Conservation (phyloP, 2,797 vertebrate species). For the Syndactyla subalaris region DNA sequence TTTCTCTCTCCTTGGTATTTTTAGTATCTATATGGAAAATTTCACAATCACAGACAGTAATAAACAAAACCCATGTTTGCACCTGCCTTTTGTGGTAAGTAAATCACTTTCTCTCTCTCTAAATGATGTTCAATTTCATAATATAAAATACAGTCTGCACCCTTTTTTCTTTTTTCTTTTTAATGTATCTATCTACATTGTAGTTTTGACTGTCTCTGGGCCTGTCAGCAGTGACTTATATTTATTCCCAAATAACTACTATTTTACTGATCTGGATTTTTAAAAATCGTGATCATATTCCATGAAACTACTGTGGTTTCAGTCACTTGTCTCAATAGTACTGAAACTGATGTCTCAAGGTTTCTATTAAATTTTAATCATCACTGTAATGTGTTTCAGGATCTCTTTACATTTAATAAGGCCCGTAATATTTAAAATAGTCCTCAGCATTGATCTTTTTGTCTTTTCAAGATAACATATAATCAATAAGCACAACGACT, state of each 20-base stretch:
- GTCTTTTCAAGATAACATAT: background rate
- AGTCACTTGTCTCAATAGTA: background rate
- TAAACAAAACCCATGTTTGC: background rate
- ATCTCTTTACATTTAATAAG: background rate
- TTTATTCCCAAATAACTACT: background rate
- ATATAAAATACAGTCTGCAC: background rate
- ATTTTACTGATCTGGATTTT: background rate
- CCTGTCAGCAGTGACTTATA: background rate
- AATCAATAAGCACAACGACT: background rate
- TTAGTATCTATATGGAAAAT: background rate
- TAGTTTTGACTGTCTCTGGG: background rate
- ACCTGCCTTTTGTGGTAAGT: background rate
- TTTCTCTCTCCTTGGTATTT: background rate
- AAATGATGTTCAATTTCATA: background rate
- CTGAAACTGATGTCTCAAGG: background rate
- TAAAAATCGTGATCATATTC: background rate
- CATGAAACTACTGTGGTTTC: background rate
- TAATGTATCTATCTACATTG: too few species aligned
- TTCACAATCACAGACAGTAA: background rate
- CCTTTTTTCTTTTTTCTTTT: background rate
- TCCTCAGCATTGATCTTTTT: background rate
- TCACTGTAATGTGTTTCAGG: background rate
- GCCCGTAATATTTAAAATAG: background rate
- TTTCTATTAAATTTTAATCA: background rate
- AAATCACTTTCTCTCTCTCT: background rate